Evolutionary conservation across 2,888 invertebrate genomes (phyloP).

Genomic region (Plusia festucae): DNA sequence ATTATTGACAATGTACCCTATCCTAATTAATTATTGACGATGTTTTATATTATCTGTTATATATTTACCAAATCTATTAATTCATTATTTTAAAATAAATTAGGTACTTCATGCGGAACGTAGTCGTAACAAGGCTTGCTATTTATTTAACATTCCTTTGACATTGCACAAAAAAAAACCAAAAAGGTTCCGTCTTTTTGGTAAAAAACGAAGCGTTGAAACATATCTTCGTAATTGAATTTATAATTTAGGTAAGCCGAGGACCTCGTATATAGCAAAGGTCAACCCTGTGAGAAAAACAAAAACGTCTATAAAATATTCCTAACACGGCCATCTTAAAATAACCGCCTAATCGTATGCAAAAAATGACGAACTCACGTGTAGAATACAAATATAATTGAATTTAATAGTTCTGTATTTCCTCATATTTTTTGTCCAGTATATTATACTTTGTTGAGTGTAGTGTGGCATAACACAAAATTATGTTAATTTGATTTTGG

Average conservation of each 20-base stretch:
- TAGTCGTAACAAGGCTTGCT: neutral
- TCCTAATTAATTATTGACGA: too few species aligned
- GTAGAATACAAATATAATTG: conserved; percentile 56
- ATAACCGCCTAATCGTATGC: conserved; percentile 44
- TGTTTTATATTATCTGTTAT: too few species aligned
- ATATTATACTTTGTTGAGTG: conserved; percentile 28
- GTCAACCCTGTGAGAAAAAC: conserved; percentile 41
- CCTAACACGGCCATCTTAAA: conserved; percentile 41
- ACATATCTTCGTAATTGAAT: conserved; percentile 5
- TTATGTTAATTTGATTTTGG: conserved; percentile 8
- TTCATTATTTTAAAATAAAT: too few species aligned
- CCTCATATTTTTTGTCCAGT: conserved; percentile 30
- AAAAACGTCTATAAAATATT: conserved; percentile 45
- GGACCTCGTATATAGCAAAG: conserved; percentile 15
- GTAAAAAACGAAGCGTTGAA: neutral
- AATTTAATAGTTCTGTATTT: conserved; percentile 32
- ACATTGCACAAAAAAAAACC: neutral
- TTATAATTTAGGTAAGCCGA: conserved; percentile 2
- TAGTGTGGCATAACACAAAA: conserved; percentile 11
- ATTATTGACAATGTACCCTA: too few species aligned
- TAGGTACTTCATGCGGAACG: too few species aligned
- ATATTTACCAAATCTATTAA: neutral
- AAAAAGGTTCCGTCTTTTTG: neutral
- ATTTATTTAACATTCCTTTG: neutral
- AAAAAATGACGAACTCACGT: conserved; percentile 47